These are phyloP conservation scores for Lineus longissimus DNA, from an alignment of 1,140 invertebrate genomes.

Conservation along the genomic window DNA sequence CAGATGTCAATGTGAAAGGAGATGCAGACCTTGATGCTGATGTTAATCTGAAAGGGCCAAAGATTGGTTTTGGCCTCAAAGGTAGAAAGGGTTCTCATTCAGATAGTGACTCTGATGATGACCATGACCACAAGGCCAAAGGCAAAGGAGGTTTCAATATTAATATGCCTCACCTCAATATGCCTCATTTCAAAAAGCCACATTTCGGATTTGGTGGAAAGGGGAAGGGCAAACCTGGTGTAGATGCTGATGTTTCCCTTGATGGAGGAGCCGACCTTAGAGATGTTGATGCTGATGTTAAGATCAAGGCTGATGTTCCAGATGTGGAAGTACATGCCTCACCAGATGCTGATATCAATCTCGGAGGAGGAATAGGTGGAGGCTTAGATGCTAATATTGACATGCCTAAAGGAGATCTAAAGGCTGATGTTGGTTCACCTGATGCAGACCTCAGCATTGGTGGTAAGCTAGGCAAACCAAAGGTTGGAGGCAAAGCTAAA, in stretches of 20 bases:
- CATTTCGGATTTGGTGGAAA: neutral
- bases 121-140: neutral
- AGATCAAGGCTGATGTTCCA: neutral
- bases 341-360: neutral
- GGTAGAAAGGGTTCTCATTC: neutral
- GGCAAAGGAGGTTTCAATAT: neutral
- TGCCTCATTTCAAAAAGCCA: neutral
- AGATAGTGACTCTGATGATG: neutral
- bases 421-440: neutral
- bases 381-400: neutral
- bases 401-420: neutral
- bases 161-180: neutral
- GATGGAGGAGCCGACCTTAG: no score
- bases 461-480: no score
- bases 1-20: neutral
- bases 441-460: neutral
- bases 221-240: neutral
- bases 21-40: no score
- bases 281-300: no score
- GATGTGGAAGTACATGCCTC: no score
- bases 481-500: no score
- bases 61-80: neutral
- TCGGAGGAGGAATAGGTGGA: neutral
- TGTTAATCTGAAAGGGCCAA: no score
- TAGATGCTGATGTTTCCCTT: neutral